These are phyloP conservation scores for Julus scanicus DNA, from an alignment of 2,888 invertebrate genomes.

Conservation along the genomic window DNA sequence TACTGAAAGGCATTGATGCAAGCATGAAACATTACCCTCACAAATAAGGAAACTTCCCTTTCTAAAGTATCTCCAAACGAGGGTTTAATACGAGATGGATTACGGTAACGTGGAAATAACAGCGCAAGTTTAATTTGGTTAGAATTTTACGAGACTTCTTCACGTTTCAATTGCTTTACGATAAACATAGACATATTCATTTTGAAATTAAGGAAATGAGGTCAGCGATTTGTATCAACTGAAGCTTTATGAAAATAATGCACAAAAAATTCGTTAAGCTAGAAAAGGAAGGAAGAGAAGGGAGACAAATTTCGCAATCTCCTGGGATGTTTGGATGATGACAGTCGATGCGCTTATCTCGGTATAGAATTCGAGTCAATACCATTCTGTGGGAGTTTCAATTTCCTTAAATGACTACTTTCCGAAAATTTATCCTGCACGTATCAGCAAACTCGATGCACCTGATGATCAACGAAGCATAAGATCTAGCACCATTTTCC, in stretches of 20 bases:
- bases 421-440: constrained; percentile 26
- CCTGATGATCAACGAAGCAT: constrained; percentile 7
- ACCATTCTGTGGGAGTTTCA: neutral
- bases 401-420: neutral
- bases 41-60: no score
- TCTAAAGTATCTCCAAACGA: constrained; percentile 60
- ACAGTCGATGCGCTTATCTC: neutral
- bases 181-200: no score
- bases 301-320: neutral
- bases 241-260: no score
- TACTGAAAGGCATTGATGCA: no score
- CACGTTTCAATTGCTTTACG: neutral
- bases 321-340: neutral
- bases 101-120: neutral
- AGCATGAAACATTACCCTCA: no score
- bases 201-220: no score
- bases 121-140: neutral
- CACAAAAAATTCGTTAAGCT: neutral
- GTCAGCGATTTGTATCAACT: no score
- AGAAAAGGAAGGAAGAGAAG: neutral
- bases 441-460: constrained; percentile 17
- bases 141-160: neutral
- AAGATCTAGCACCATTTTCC: neutral
- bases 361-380: neutral
- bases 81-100: neutral